Percentiles rank a stretch among this genome's conserved stretches.
Conservation (phyloP, 2,113 vertebrate genomes). For the Lepisosteus osseus region DNA sequence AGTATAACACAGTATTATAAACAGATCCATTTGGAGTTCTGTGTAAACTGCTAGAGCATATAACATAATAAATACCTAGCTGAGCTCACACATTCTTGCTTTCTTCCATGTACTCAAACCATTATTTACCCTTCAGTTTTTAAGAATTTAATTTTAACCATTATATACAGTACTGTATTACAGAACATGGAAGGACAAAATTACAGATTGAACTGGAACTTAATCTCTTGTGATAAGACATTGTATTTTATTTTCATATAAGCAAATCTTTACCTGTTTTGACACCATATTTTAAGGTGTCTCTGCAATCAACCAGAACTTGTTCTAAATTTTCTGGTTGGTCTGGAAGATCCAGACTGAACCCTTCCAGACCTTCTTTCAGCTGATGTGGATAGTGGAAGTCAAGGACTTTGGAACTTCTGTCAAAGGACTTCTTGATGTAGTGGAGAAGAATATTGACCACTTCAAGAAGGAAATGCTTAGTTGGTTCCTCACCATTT, state of each 20-base stretch:
- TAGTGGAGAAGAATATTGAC: conserved; percentile 56
- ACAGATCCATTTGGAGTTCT: no score
- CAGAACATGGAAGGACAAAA: background rate
- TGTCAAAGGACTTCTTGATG: conserved; percentile 49
- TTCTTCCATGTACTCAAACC: no score
- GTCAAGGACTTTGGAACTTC: conserved; percentile 59
- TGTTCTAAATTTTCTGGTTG: conserved; percentile 56
- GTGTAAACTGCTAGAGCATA: no score
- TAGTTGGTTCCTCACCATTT: conserved; percentile 44
- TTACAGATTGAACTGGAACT: background rate
- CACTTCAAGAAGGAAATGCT: conserved; percentile 54
- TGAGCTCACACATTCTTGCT: no score
- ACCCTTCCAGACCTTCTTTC: conserved; percentile 59
- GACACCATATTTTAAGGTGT: conserved; percentile 63
- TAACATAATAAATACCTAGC: no score
- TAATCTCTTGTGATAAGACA: background rate
- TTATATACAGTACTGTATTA: no score
- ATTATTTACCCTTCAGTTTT: no score
- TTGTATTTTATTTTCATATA: background rate
- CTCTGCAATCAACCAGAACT: conserved; percentile 57
- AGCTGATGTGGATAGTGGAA: conserved; percentile 66
- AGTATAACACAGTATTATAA: no score
- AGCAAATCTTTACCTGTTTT: conserved; percentile 48
- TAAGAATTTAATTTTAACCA: no score
- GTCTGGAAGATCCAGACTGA: conserved; percentile 56